Conservation (phyloP, 2,888 invertebrate genomes). For the Heliconius erato region DNA sequence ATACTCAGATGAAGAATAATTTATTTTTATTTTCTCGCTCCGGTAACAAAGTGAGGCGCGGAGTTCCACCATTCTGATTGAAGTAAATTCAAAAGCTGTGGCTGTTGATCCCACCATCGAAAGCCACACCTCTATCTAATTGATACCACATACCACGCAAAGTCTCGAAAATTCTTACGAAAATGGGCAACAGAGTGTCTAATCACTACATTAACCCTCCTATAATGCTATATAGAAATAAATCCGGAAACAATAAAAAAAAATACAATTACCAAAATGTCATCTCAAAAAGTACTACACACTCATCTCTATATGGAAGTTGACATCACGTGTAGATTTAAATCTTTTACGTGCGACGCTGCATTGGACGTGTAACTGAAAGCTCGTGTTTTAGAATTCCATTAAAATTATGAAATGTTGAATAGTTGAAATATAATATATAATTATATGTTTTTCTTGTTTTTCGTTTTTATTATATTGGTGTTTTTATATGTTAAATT, state of each 20-base stretch:
- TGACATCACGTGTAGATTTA: slow-evolving; percentile 48
- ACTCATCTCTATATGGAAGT: slow-evolving; percentile 8
- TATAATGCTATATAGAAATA: not conserved
- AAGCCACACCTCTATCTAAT: too few species aligned
- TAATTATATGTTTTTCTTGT: not conserved
- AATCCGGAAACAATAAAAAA: not conserved
- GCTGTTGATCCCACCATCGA: too few species aligned
- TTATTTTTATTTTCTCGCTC: too few species aligned
- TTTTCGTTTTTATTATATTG: not conserved
- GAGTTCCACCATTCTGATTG: too few species aligned
- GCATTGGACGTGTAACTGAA: slow-evolving; percentile 39
- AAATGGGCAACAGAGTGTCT: not conserved
- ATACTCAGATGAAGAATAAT: too few species aligned
- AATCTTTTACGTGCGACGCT: slow-evolving; percentile 47
- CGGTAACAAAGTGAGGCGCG: too few species aligned
- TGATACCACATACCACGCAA: too few species aligned
- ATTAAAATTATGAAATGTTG: slow-evolving; percentile 32
- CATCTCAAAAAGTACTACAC: not conserved
- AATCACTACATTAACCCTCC: not conserved
- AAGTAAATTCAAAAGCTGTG: too few species aligned
- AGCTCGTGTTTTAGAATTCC: slow-evolving; percentile 30
- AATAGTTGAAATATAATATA: not conserved
- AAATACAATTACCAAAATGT: not conserved
- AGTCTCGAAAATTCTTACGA: too few species aligned
- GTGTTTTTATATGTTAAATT: not conserved